Evolutionary conservation across 2,888 invertebrate genomes (phyloP).

Genomic region (Nomada goodeniana): DNA sequence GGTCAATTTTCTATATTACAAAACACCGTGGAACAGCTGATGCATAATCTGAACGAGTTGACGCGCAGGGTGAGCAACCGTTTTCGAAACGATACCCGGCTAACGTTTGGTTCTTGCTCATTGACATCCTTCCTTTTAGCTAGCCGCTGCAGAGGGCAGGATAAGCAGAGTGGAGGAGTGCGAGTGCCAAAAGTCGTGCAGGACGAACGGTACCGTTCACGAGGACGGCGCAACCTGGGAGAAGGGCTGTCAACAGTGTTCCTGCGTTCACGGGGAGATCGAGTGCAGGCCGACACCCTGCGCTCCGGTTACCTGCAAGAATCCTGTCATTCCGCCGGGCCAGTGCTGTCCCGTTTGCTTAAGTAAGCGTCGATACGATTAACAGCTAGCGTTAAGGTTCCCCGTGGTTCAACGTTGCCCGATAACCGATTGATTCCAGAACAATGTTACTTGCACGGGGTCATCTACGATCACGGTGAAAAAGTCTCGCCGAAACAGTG

Average conservation of each 20-base stretch:
- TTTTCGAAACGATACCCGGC: neutral
- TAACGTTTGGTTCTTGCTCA: constrained; percentile 58
- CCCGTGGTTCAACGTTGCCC: constrained; percentile 4
- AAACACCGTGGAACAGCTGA: constrained; percentile 92
- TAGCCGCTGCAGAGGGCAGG: constrained; percentile 92
- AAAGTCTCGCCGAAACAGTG: constrained; percentile 90
- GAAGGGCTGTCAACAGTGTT: constrained; percentile 93
- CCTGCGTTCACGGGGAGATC: constrained; percentile 94
- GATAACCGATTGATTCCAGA: constrained; percentile 85
- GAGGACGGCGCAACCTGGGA: constrained; percentile 95
- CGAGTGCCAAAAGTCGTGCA: constrained; percentile 95
- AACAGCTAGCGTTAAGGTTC: neutral
- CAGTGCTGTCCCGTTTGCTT: constrained; percentile 95
- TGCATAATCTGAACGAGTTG: constrained; percentile 92
- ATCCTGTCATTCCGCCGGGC: constrained; percentile 91
- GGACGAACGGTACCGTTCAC: constrained; percentile 91
- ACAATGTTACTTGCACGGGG: constrained; percentile 89
- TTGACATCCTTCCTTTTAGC: constrained; percentile 86
- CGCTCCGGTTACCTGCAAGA: constrained; percentile 91
- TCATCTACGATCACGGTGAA: constrained; percentile 93
- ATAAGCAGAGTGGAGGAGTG: constrained; percentile 93
- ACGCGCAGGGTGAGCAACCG: constrained; percentile 90
- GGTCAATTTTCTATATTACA: constrained; percentile 94
- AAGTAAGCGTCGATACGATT: constrained; percentile 87
- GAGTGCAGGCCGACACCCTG: constrained; percentile 94